phyloP scores from a whole-genome alignment of 1,140 invertebrate genomes.

The Apolygus lucorum region DNA sequence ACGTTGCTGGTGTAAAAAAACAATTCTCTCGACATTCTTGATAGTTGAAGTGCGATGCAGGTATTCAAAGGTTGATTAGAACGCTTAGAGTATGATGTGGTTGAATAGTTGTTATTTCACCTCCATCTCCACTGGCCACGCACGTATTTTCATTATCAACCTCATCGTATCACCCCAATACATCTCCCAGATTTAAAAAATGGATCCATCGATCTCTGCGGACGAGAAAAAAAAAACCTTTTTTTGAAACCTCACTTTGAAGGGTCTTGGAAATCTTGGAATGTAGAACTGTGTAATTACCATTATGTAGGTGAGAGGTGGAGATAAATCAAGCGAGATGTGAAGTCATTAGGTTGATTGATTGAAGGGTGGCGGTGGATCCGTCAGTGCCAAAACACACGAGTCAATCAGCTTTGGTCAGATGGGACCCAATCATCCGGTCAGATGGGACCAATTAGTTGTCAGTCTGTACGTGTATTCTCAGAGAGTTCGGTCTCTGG shows the following conservation, averaged over 20 bases:
- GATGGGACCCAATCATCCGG: neutral
- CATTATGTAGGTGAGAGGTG: neutral
- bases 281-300: conserved; percentile 8
- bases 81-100: too few species aligned
- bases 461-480: neutral
- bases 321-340: neutral
- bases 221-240: too few species aligned
- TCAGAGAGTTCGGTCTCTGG: neutral
- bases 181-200: neutral
- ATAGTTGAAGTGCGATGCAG: too few species aligned
- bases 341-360: neutral
- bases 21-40: too few species aligned
- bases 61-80: too few species aligned
- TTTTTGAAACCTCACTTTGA: neutral
- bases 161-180: neutral
- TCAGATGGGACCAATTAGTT: neutral
- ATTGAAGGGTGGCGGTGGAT: neutral
- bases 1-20: too few species aligned
- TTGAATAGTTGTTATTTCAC: neutral
- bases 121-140: neutral
- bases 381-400: neutral
- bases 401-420: conserved; percentile 4
- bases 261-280: neutral
- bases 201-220: neutral
- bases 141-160: neutral